Base-by-base conservation (phyloP, 2,888 invertebrate genomes). In the Eugnorisma glareosa region DNA sequence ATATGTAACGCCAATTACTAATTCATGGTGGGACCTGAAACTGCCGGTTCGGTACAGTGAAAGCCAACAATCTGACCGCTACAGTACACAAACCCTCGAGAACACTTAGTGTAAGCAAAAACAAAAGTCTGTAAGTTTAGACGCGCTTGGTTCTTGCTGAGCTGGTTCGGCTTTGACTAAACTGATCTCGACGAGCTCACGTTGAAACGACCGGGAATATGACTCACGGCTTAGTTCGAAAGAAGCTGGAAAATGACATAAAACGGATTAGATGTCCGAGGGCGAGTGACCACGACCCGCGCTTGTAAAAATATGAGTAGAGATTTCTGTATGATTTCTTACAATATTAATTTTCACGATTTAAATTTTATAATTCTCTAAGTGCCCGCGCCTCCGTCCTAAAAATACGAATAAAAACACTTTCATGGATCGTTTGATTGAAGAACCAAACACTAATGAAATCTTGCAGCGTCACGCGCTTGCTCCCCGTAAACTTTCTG, bases 391-490 rank as follows among this genome's bases (percentile, higher is more conserved):
- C 59, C 8, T 31, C 31, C 8, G 31, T 8, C 31, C 31, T 31
- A 18, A 57, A 51, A 10, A 10, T 51, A 48, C 45, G 7, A 21
- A n/a, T 40, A 68, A 66, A 37, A 61, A 48, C 54, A 45, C 15
- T 66, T 61, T 15, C 31, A 1, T 28, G n/a, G 64, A 68, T 37
- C 31, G 37, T 40, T 28, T 10, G 3, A 28, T 37, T 48, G n/a
- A 37, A 18, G 28, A 67, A 35, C n/a, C 54, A 78, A 63, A 59
- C n/a, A 18, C 6, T 63, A 63, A 70, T 70, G 28, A 67, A 67
- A 82, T 67, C 35, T 77, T 70, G 85, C 77, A 61, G 24, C 13
- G 69, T 81, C 73, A 74, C 68, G 73, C 57, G 45, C 64, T 68
- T 21, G n/a, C 31, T 21, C 13, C 35, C 21, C 59, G 37, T 21